Evolutionary conservation across 92 coral and sea anemone species (phyloP).

Genomic region (Palythoa grandis): DNA sequence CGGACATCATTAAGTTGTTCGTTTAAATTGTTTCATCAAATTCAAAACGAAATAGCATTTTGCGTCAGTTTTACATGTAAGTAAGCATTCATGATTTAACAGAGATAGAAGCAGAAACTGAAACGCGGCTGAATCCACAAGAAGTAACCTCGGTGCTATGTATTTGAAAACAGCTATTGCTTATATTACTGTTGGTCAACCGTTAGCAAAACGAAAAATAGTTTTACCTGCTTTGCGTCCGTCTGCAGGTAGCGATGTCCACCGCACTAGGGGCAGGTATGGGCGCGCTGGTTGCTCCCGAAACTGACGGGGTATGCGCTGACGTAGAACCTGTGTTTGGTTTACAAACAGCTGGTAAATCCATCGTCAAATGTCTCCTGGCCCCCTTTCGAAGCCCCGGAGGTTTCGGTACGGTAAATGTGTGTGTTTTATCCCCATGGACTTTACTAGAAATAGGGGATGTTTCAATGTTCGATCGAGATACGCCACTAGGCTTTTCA

Average conservation of each 20-base stretch:
- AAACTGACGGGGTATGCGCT: constrained; percentile 59
- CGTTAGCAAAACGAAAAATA: no score
- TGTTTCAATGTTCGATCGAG: constrained; percentile 35
- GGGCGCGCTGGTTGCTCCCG: constrained; percentile 42
- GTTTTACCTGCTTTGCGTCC: constrained; percentile 93
- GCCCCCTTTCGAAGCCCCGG: constrained; percentile 86
- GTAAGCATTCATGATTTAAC: no score
- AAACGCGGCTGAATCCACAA: no score
- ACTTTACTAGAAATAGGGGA: constrained; percentile 12
- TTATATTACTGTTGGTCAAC: no score
- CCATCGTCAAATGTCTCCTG: constrained; percentile 79
- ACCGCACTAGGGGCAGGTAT: constrained; percentile 62
- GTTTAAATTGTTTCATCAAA: no score
- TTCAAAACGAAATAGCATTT: no score
- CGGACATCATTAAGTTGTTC: no score
- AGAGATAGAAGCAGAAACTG: no score
- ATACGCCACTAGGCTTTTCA: constrained; percentile 10
- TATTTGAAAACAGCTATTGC: no score
- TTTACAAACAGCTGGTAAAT: constrained; percentile 64
- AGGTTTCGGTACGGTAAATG: constrained; percentile 84
- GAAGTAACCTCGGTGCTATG: no score
- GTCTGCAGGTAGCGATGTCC: constrained; percentile 75
- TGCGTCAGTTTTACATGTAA: no score
- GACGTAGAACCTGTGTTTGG: constrained; percentile 42
- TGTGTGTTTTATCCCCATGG: constrained; percentile 46